Evolutionary conservation across 2,113 vertebrate genomes (phyloP).

Genomic region (Odocoileus virginianus): DNA sequence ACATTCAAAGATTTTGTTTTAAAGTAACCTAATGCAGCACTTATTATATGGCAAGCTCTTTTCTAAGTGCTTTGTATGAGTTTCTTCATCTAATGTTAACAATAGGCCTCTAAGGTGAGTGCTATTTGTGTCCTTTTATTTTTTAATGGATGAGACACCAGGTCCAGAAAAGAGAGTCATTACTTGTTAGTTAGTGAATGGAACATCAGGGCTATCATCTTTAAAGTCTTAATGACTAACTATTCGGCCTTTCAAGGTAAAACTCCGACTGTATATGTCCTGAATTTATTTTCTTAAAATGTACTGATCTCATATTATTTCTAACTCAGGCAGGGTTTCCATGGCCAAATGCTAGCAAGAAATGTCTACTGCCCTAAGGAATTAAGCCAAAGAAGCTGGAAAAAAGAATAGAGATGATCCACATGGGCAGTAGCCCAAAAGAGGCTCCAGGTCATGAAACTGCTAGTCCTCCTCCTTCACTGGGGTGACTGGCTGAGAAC

Average conservation of each 20-base stretch:
- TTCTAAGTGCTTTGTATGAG: neutral
- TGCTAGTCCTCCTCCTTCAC: neutral
- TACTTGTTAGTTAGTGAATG: neutral
- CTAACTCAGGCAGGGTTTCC: slow-evolving; percentile 8
- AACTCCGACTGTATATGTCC: neutral
- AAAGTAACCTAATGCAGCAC: neutral
- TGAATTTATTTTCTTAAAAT: neutral
- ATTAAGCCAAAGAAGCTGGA: slow-evolving; percentile 24
- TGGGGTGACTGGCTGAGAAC: neutral
- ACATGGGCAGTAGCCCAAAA: neutral
- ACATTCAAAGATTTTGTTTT: neutral
- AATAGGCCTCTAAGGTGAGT: neutral
- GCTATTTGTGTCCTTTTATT: neutral
- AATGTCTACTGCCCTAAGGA: slow-evolving; percentile 1
- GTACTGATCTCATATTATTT: neutral
- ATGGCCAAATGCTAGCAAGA: neutral
- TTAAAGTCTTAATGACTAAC: neutral
- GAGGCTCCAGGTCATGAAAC: neutral
- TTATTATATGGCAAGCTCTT: neutral
- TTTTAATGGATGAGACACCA: neutral
- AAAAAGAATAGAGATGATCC: neutral
- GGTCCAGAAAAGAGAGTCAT: neutral
- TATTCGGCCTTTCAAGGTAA: neutral
- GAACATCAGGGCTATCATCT: no score
- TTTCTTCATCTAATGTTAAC: neutral